Evolutionary conservation across 2,113 vertebrate species (phyloP).

Genomic region (Notarius lentiginosus): DNA sequence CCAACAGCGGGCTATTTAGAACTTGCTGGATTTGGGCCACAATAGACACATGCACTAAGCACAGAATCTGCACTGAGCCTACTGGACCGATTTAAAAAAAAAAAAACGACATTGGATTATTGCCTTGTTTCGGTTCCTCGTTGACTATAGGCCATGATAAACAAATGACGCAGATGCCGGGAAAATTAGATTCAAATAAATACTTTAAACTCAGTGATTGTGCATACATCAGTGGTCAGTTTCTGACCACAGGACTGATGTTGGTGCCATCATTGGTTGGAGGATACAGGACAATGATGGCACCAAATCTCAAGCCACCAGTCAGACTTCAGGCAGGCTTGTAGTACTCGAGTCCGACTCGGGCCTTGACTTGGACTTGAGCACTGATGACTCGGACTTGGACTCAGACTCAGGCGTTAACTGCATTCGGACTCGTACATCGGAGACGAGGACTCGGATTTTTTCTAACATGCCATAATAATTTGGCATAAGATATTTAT

Average conservation of each 20-base stretch:
- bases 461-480: too few species aligned
- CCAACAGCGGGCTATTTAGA: slow-evolving; percentile 37
- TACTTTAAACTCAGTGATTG: background rate
- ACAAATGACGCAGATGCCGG: background rate
- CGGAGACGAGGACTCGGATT: too few species aligned
- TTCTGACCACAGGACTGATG: background rate
- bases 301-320: background rate
- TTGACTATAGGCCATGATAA: background rate
- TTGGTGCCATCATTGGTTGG: background rate
- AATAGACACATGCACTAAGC: slow-evolving; percentile 7
- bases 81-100: background rate
- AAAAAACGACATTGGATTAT: background rate
- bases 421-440: too few species aligned
- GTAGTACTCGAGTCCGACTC: too few species aligned
- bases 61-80: background rate
- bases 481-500: too few species aligned
- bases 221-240: background rate
- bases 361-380: too few species aligned
- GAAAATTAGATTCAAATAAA: background rate
- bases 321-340: background rate
- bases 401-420: too few species aligned
- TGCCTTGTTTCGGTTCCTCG: background rate
- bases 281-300: background rate
- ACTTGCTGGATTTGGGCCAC: slow-evolving; percentile 21
- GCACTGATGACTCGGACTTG: too few species aligned